Evolutionary conservation across 2,797 vertebrate species (phyloP).

Genomic region (Gouania willdenowi): DNA sequence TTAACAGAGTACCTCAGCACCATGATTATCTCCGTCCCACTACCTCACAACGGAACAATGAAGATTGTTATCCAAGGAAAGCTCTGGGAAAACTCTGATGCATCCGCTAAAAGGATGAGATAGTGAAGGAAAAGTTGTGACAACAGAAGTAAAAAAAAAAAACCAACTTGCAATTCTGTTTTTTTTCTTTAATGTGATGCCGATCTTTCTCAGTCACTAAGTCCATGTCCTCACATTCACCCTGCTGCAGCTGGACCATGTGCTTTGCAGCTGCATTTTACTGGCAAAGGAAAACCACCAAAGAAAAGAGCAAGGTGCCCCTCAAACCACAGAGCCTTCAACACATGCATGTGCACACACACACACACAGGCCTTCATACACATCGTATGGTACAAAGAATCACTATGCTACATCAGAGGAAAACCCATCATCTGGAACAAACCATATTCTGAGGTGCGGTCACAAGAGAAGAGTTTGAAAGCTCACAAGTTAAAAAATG

Average conservation of each 20-base stretch:
- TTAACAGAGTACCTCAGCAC: conserved; percentile 37
- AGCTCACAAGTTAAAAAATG: conserved; percentile 24
- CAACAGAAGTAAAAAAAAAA: conserved; percentile 2
- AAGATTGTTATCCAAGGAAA: conserved; percentile 54
- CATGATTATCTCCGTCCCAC: conserved; percentile 60
- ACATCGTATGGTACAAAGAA: conserved; percentile 5
- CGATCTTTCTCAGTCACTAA: conserved; percentile 20
- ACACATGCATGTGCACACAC: conserved; percentile 15
- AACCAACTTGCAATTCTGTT: too few species aligned
- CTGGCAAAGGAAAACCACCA: conserved; percentile 53
- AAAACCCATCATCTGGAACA: conserved; percentile 18
- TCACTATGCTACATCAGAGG: conserved; percentile 24
- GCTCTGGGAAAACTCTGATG: conserved; percentile 38
- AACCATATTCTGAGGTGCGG: conserved; percentile 26
- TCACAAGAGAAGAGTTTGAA: background rate
- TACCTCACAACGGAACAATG: conserved; percentile 59
- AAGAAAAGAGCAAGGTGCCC: conserved; percentile 50
- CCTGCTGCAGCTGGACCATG: conserved; percentile 50
- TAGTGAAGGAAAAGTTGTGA: conserved; percentile 18
- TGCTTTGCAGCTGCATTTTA: conserved; percentile 63
- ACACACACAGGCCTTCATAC: background rate
- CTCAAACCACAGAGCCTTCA: conserved; percentile 24
- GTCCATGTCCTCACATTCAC: conserved; percentile 57
- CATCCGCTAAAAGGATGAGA: conserved; percentile 32
- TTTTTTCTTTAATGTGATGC: conserved; percentile 7